Evolutionary conservation across 2,113 vertebrate genomes (phyloP).

Genomic region (Rhinoderma darwinii): DNA sequence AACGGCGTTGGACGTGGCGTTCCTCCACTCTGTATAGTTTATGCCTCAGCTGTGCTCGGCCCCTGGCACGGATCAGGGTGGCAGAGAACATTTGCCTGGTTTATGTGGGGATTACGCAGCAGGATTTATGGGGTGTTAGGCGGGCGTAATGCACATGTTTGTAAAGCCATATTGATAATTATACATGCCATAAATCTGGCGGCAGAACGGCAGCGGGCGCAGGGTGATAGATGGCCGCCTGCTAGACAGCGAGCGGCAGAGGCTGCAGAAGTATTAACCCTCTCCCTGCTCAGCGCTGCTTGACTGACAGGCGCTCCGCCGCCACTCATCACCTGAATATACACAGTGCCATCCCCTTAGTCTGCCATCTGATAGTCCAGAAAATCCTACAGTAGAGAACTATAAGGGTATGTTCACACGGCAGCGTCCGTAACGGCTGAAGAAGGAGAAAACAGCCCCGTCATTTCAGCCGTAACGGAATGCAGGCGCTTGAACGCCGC

Average conservation of each 20-base stretch:
- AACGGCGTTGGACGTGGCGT: neutral
- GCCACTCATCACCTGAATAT: neutral
- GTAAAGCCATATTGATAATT: slow-evolving; percentile 63
- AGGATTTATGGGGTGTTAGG: slow-evolving; percentile 54
- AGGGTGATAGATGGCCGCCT: slow-evolving; percentile 44
- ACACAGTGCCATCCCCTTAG: neutral
- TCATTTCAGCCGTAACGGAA: too few species aligned
- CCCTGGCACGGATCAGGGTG: neutral
- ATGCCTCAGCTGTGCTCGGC: slow-evolving; percentile 21
- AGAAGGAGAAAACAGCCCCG: too few species aligned
- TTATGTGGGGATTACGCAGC: slow-evolving; percentile 1
- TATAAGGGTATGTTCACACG: too few species aligned
- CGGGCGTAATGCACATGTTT: slow-evolving; percentile 50
- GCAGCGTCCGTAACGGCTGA: too few species aligned
- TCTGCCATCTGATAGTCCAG: neutral
- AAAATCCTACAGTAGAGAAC: neutral
- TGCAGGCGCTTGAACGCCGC: too few species aligned
- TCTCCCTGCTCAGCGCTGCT: neutral
- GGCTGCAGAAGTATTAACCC: slow-evolving; percentile 32
- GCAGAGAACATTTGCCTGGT: slow-evolving; percentile 8
- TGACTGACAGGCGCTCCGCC: neutral
- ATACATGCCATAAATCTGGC: slow-evolving; percentile 64
- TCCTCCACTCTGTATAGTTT: neutral
- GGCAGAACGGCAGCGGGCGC: slow-evolving; percentile 50
- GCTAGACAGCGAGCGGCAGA: neutral